These are phyloP conservation scores for Eidolon dupreanum DNA, from an alignment of 2,797 vertebrate genomes.

Conservation along the genomic window DNA sequence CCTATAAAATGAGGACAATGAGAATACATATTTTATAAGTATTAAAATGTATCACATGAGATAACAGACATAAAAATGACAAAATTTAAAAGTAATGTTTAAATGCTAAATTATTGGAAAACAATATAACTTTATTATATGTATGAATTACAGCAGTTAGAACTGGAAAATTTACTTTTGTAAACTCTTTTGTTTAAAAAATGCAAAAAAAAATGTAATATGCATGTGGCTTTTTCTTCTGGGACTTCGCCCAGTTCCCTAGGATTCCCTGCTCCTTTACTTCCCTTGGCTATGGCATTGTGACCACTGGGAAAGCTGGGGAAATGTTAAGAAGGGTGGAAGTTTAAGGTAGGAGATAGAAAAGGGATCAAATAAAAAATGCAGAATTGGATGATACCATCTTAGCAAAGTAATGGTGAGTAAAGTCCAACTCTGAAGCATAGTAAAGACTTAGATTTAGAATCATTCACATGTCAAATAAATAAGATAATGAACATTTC, in stretches of 20 bases:
- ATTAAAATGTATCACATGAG: background rate
- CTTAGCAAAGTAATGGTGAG: background rate
- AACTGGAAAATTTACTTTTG: background rate
- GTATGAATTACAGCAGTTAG: background rate
- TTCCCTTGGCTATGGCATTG: background rate
- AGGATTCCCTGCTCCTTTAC: background rate
- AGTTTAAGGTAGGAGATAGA: background rate
- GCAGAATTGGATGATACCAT: background rate
- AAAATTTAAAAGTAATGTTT: background rate
- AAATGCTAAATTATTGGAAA: conserved; percentile 5
- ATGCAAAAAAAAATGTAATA: background rate
- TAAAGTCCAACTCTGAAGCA: background rate
- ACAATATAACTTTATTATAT: background rate
- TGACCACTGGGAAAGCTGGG: background rate
- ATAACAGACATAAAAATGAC: background rate
- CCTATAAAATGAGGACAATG: background rate
- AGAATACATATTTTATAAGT: background rate
- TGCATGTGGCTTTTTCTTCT: background rate
- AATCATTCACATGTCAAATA: background rate
- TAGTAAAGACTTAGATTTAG: background rate
- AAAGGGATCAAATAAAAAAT: background rate
- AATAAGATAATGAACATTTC: background rate
- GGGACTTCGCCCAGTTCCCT: background rate
- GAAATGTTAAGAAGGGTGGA: background rate
- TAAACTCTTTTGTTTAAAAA: background rate